These are phyloP conservation scores for Phymanthus crucifer DNA, from an alignment of 92 coral and sea anemone genomes.

Conservation along the genomic window DNA sequence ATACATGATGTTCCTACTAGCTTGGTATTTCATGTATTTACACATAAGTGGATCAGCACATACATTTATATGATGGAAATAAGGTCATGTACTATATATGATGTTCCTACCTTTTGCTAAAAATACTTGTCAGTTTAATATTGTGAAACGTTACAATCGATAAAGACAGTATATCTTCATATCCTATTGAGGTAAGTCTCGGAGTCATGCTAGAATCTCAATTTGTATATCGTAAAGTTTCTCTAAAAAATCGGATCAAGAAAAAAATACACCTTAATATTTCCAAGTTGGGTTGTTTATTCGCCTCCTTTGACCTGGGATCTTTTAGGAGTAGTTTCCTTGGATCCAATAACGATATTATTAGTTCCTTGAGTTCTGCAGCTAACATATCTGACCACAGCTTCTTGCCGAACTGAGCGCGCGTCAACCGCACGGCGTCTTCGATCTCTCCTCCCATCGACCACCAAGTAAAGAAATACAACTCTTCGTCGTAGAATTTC, in stretches of 20 bases:
- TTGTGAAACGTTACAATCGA: no score
- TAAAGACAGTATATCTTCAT: no score
- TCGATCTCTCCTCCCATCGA: slow-evolving; percentile 89
- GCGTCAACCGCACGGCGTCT: slow-evolving; percentile 82
- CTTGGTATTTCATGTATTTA: no score
- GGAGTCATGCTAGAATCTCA: no score
- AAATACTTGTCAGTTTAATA: no score
- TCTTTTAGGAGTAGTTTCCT: slow-evolving; percentile 53
- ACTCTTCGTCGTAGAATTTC: slow-evolving; percentile 74
- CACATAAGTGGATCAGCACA: no score
- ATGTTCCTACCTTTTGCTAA: neutral
- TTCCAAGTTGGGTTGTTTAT: slow-evolving; percentile 70
- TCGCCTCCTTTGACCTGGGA: slow-evolving; percentile 66
- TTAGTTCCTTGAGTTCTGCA: slow-evolving; percentile 64
- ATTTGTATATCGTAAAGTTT: slow-evolving; percentile 28
- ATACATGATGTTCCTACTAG: no score
- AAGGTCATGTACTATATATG: neutral
- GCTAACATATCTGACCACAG: slow-evolving; percentile 82
- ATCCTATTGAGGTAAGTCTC: no score
- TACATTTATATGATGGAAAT: no score
- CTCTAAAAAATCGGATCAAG: slow-evolving; percentile 65
- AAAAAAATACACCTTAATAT: slow-evolving; percentile 81
- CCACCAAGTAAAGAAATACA: slow-evolving; percentile 80
- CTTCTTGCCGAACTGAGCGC: slow-evolving; percentile 86
- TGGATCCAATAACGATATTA: slow-evolving; percentile 67